Evolutionary conservation across 2,797 vertebrate species (phyloP), one percentile per base, ranked within the genome.

Genomic region (Malacoraja senta): DNA sequence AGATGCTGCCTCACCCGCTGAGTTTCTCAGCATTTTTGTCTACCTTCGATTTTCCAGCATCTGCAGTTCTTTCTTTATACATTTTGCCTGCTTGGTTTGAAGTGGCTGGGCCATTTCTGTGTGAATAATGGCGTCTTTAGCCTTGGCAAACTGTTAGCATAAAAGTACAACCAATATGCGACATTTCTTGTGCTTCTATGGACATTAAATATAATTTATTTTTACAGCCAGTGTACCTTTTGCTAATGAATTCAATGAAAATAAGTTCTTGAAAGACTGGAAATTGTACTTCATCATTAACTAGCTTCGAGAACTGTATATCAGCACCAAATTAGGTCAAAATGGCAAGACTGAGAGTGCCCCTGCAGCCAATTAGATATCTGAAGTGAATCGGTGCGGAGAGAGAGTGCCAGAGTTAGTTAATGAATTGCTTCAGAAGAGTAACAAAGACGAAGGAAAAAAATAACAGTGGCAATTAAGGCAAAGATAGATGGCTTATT

Each of bases 281-380:
- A 84, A n/a, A 84, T 29, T 15, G 81, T 84, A n/a, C 26, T 61
- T 84, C 10, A n/a, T 84, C 58, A 61, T 84, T 84, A 61, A 83
- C 44, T 53, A 83, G 81, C 81, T 84, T 3, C 29, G 81, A 84
- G 61, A 61, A 53, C 2, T 53, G 61, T 29, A 84, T 84, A 26
- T 24, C 88, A 26, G 26, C 65, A 91, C 9, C 32, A 71, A 91
- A 35, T 91, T 63, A 91, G 63, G 86, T 68, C 86, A 90, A 68
- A 90, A 38, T 65, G n/a, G 19, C 61, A n/a, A 10, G 15, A 38
- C 63, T 90, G 35, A 65, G n/a, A 68, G 35, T 38, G 17, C 71
- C 35, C 15, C 6, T 13, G 13, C 35, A 91, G 21, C n/a, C 71
- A 92, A 76, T 92, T 92, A 92, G 76, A 76, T 76, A 76, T 58